These are phyloP conservation scores for Helleia helle DNA, from an alignment of 2,888 invertebrate species.

Conservation along the genomic window DNA sequence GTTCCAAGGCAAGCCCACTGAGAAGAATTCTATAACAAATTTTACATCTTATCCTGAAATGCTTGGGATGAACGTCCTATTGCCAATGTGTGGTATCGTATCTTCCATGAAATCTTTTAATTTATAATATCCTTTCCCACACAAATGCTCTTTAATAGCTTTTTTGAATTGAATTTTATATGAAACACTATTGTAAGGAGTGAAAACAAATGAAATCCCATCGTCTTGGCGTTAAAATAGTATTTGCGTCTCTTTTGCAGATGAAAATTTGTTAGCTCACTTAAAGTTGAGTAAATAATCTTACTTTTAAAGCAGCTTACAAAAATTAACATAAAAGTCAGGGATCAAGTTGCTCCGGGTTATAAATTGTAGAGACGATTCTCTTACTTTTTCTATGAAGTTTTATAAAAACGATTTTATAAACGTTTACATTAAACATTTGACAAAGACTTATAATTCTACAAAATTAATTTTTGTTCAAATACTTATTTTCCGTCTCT, in stretches of 20 bases:
- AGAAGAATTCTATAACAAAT: too few species aligned
- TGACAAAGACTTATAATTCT: not conserved
- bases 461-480: too few species aligned
- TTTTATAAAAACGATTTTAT: not conserved
- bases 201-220: not conserved
- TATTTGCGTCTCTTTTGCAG: constrained; percentile 2
- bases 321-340: constrained; percentile 4
- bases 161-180: too few species aligned
- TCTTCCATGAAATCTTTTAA: too few species aligned
- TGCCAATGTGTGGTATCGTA: too few species aligned
- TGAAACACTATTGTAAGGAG: too few species aligned
- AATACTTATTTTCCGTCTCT: too few species aligned
- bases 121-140: too few species aligned
- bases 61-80: too few species aligned
- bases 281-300: constrained; percentile 6
- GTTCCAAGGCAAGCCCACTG: too few species aligned
- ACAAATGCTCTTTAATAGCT: too few species aligned
- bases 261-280: constrained; percentile 4
- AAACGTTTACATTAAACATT: not conserved
- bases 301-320: constrained; percentile 9
- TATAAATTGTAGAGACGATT: not conserved
- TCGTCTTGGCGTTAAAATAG: not conserved
- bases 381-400: not conserved
- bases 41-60: too few species aligned
- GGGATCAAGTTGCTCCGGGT: constrained; percentile 2